phyloP scores from a whole-genome alignment of 1,140 invertebrate species.

The Steinernema khuongi region DNA sequence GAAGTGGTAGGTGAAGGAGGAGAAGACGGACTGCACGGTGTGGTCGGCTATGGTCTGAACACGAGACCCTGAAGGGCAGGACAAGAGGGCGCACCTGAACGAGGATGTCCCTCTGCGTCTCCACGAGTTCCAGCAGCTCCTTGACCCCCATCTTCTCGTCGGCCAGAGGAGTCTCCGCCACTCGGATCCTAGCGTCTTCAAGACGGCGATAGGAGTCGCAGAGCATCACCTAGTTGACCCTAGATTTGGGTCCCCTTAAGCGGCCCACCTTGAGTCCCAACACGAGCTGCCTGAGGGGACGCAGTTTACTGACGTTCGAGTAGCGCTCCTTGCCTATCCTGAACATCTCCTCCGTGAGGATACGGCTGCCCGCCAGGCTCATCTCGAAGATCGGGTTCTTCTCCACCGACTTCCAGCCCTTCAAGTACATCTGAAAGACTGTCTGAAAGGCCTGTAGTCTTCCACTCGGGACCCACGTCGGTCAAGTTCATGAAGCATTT shows the following conservation, averaged over 20 bases:
- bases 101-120: not conserved
- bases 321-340: not conserved
- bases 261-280: not conserved
- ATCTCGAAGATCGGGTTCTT: not conserved
- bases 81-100: not conserved
- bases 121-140: not conserved
- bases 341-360: not conserved
- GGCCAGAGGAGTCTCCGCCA: not conserved
- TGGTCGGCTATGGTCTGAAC: not conserved
- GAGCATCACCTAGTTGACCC: not conserved
- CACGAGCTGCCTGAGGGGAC: not conserved
- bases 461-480: not conserved
- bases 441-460: not conserved
- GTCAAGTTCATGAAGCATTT: not conserved
- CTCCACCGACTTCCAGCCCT: not conserved
- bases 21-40: not conserved
- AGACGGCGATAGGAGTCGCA: not conserved
- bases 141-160: not conserved
- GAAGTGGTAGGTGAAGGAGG: slow-evolving; percentile 1
- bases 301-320: not conserved
- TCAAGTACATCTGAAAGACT: not conserved
- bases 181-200: not conserved
- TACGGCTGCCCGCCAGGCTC: not conserved
- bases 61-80: not conserved
- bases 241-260: not conserved